Evolutionary conservation across 1,140 invertebrate species (phyloP), one percentile per base, ranked within the genome.

Genomic region (Wasmannia auropunctata): DNA sequence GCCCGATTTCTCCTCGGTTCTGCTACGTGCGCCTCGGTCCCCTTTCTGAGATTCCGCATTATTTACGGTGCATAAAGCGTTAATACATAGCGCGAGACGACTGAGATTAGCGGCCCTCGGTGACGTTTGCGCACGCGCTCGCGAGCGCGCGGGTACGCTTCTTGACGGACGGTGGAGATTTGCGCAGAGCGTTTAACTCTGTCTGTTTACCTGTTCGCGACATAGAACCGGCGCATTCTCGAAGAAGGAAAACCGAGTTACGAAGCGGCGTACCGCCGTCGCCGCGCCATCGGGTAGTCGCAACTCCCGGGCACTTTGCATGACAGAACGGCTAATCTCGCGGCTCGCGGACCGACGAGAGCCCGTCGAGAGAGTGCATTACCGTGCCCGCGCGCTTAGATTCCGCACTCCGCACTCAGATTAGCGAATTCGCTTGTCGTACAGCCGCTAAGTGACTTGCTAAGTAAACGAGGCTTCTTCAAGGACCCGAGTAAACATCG

Each of bases 341-440:
- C 40, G 84, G 81, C 86, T 87, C 63, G 87, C 87, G 76, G 60
- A 81, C 54, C 70, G 88, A 88, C 65, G 79, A 83, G 67, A 46
- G 40, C 54, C 83, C 76, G 77, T 67, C 75, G 79, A 79, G 85
- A 79, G 85, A 70, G 88, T 75, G 70, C 88, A 87, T 90, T 89
- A 89, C 87, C 79, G 84, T 16, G 19, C 40, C 40, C 25, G 22
- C 65, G 54, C 76, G 87, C 69, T 90, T 89, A 85, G 86, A 89
- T 90, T 89, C 81, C 88, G 75, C 72, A 63, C 86, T 65, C 43
- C 37, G 46, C 54, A 89, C 77, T 79, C 89, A 65, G 80, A 89
- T 90, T 90, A 90, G 86, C 67, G 75, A 89, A 89, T 83, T 90
- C 75, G 74, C 86, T 89, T 90, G 70, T 87, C 89, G 69, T 51